A percentile compares a stretch with the other conserved stretches of the same genome.
phyloP scores from a whole-genome alignment of 2,113 vertebrate species.

The Callipepla californica region DNA sequence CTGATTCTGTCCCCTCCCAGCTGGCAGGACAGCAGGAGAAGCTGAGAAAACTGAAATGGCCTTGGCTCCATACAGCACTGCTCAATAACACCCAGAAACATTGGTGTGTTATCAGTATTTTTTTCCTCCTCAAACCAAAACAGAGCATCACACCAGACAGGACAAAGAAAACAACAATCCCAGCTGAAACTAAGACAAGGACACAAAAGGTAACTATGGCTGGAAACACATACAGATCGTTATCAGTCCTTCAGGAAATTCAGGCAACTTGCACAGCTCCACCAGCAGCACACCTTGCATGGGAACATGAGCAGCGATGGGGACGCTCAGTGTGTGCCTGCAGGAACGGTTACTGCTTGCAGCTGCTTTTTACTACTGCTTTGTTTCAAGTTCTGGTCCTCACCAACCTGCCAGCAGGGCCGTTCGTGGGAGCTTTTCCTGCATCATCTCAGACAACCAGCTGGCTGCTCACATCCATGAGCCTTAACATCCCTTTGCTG shows the following conservation, averaged over 20 bases:
- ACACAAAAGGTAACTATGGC: not conserved
- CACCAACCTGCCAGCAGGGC: not conserved
- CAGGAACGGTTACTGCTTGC: not conserved
- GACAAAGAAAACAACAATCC: no score
- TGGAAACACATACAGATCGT: not conserved
- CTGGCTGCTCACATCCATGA: not conserved
- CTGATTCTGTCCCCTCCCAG: no score
- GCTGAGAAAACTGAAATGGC: no score
- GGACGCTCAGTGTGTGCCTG: not conserved
- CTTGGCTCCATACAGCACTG: no score
- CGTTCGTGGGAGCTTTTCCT: not conserved
- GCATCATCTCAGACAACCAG: not conserved
- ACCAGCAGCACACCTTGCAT: not conserved
- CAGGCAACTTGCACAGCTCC: not conserved
- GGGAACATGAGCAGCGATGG: fast-evolving
- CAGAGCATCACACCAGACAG: no score
- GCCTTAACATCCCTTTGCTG: not conserved
- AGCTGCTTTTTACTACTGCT: not conserved
- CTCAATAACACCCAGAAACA: no score
- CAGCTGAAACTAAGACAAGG: no score
- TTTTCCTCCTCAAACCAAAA: no score
- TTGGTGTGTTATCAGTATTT: no score
- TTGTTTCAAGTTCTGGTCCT: not conserved
- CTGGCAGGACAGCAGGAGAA: no score
- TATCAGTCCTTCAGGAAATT: not conserved